Conservation (phyloP, 2,888 invertebrate species). For the Drosophila pseudotakahashii region DNA sequence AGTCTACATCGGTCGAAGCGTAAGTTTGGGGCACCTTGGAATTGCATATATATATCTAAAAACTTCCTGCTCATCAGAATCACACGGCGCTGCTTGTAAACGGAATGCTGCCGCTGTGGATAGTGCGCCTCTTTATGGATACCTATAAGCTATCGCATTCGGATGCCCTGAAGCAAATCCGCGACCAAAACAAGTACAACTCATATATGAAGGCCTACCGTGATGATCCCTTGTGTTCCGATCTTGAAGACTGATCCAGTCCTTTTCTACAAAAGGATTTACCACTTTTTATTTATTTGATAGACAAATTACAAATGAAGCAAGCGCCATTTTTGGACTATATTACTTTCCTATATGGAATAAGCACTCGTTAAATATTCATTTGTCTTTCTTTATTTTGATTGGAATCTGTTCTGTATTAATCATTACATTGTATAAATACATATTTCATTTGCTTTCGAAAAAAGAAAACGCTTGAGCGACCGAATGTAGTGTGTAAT, state of each 20-base stretch:
- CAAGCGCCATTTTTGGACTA: neutral
- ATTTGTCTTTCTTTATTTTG: slow-evolving; percentile 27
- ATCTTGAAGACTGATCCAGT: slow-evolving; percentile 30
- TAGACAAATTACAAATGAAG: neutral
- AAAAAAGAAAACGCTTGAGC: slow-evolving; percentile 32
- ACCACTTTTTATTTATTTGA: neutral
- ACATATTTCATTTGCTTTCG: slow-evolving; percentile 25
- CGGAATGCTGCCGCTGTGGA: slow-evolving; percentile 81
- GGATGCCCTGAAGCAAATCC: slow-evolving; percentile 73
- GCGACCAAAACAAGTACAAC: slow-evolving; percentile 69
- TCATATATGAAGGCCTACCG: slow-evolving; percentile 61
- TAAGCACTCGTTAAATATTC: neutral
- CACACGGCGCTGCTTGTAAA: slow-evolving; percentile 73
- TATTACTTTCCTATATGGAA: neutral
- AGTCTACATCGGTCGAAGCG: slow-evolving; percentile 37
- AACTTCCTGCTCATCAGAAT: slow-evolving; percentile 52
- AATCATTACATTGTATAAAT: slow-evolving; percentile 24
- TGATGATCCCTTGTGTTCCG: slow-evolving; percentile 50
- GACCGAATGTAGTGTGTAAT: slow-evolving; percentile 28
- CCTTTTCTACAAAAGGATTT: neutral
- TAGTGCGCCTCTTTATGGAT: slow-evolving; percentile 79
- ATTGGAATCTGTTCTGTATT: slow-evolving; percentile 28
- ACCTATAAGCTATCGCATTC: slow-evolving; percentile 51
- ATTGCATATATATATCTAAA: neutral
- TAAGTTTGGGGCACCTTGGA: slow-evolving; percentile 26